These are phyloP conservation scores for Gandaritis pyraliata DNA, from an alignment of 2,888 invertebrate species.

Conservation along the genomic window DNA sequence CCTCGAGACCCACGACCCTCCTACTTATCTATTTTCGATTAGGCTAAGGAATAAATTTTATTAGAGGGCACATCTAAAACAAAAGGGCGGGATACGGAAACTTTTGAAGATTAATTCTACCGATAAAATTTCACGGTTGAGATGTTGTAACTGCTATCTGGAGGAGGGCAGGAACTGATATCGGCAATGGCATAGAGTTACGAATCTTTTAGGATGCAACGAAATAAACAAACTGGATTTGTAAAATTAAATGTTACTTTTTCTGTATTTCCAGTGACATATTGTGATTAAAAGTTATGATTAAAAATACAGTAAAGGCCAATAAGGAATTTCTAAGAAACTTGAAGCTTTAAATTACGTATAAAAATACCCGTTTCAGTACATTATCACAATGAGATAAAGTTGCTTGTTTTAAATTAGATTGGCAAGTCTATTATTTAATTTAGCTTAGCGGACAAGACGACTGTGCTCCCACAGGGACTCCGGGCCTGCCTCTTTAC, in stretches of 20 bases:
- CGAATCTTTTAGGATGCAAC: slow-evolving; percentile 11
- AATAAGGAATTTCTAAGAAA: no score
- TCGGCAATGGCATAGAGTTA: slow-evolving; percentile 56
- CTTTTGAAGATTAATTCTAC: slow-evolving; percentile 80
- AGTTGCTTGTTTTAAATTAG: slow-evolving; percentile 24
- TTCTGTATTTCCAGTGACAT: no score
- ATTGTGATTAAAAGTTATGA: no score
- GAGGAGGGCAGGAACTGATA: slow-evolving; percentile 64
- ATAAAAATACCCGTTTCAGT: no score
- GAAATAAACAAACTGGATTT: background rate
- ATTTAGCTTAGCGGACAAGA: slow-evolving; percentile 65
- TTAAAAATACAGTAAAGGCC: no score
- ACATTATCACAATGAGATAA: slow-evolving; percentile 1
- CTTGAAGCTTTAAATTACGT: no score
- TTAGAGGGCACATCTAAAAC: slow-evolving; percentile 69
- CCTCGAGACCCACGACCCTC: slow-evolving; percentile 56
- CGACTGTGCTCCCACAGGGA: slow-evolving; percentile 61
- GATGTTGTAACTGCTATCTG: slow-evolving; percentile 67
- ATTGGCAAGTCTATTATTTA: slow-evolving; percentile 67
- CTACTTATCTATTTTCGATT: slow-evolving; percentile 73
- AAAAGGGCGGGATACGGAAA: slow-evolving; percentile 69
- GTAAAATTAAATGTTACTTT: no score
- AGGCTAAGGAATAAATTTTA: slow-evolving; percentile 73
- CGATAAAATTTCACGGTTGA: slow-evolving; percentile 82
- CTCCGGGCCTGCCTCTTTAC: slow-evolving; percentile 69